Percentiles rank a stretch among this genome's conserved stretches.
phyloP scores from a whole-genome alignment of 2,113 vertebrate genomes.

The Rattus rattus region DNA sequence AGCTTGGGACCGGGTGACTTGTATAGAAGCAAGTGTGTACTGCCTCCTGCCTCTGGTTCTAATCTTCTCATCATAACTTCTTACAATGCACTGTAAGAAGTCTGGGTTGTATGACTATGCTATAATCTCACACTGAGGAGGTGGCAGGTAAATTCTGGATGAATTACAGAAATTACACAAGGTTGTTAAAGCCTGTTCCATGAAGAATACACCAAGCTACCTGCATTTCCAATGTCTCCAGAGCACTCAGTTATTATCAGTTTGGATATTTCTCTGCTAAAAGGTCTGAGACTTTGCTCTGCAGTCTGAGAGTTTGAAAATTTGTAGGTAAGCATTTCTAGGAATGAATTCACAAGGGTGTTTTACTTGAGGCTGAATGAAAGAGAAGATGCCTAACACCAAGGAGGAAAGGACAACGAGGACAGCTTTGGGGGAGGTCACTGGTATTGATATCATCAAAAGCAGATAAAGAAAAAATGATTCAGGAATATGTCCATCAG shows the following conservation, averaged over 20 bases:
- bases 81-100: neutral
- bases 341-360: neutral
- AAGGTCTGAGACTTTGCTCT: neutral
- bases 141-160: neutral
- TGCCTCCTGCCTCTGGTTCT: neutral
- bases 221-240: neutral
- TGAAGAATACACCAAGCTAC: neutral
- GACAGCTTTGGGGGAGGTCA: too few species aligned
- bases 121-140: neutral
- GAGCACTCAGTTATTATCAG: neutral
- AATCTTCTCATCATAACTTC: neutral
- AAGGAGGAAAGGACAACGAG: neutral
- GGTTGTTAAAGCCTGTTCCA: neutral
- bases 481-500: neutral
- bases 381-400: neutral
- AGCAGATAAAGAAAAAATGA: neutral
- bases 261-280: neutral
- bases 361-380: neutral
- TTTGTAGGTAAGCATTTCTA: neutral
- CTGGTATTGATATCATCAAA: neutral
- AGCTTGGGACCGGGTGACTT: neutral
- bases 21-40: neutral
- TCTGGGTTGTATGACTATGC: neutral
- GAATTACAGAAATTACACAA: neutral
- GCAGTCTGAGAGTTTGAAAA: conserved; percentile 11